phyloP scores from a whole-genome alignment of 2,113 vertebrate species.

The Indicator indicator region DNA sequence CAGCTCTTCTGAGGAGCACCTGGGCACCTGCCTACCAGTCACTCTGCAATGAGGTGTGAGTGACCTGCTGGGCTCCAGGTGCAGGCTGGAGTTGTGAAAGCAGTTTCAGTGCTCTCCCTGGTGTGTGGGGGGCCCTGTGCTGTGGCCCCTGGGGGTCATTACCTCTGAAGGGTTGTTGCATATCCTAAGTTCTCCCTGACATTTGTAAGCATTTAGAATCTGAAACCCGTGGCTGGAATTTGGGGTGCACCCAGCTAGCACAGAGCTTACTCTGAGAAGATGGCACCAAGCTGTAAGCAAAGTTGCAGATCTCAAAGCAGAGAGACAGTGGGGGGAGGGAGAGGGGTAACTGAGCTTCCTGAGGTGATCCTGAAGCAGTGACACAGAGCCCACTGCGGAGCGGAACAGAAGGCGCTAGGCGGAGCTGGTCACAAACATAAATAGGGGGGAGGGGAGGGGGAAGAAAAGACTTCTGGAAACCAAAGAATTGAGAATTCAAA shows the following conservation, averaged over 20 bases:
- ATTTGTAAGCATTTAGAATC: slow-evolving; percentile 32
- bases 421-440: slow-evolving; percentile 73
- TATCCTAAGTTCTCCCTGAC: slow-evolving; percentile 73
- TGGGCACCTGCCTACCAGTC: slow-evolving; percentile 59
- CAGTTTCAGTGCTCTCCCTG: background rate
- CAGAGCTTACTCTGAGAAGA: slow-evolving; percentile 28
- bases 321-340: slow-evolving; percentile 34
- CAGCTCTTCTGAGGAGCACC: slow-evolving; percentile 43
- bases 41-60: background rate
- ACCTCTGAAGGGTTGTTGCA: slow-evolving; percentile 67
- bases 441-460: slow-evolving; percentile 24
- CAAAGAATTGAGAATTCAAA: slow-evolving; percentile 66
- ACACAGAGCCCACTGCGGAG: slow-evolving; percentile 66
- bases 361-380: slow-evolving; percentile 84
- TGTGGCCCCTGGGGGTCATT: slow-evolving; percentile 12
- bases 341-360: slow-evolving; percentile 81
- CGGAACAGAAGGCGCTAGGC: slow-evolving; percentile 53
- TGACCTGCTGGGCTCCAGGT: background rate
- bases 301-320: slow-evolving; percentile 62
- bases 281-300: slow-evolving; percentile 78
- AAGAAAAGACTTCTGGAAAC: slow-evolving; percentile 33
- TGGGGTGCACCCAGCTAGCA: background rate
- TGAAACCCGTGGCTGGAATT: slow-evolving; percentile 22
- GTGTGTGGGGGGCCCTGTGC: background rate
- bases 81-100: background rate